Base-by-base conservation (phyloP, 2,797 vertebrate genomes). In the Notolabrus celidotus region DNA sequence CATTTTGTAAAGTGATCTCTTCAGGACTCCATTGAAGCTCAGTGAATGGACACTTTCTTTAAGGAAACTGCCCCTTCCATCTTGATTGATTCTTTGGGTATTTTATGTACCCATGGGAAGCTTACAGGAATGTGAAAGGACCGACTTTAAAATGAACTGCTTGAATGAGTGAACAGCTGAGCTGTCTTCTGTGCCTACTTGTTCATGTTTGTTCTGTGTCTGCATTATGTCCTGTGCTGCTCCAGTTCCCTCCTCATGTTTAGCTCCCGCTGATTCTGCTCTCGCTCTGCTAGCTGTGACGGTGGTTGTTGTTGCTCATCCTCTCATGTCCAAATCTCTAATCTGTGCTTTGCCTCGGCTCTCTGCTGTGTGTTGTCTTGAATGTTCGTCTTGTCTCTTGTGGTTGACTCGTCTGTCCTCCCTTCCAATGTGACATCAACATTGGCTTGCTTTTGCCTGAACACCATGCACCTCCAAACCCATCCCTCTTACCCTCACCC, bases 311-410 rank as follows among this genome's bases (percentile, higher is more conserved):
- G 86, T 82, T 93, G 88, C 81, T 90, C 92, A 91, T 93, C 89
- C 83, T 90, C 80, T 92, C 87, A 74, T 92, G 86, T 93, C 87
- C 85, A 87, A 91, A 91, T 92, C 84, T 95, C 96, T 99, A 97
- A 97, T 96, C 94, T 96, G 94, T 96, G 96, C 96, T 97, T 96
- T 97, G 96, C 96, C 95, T 97, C 94, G 96, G 94, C 96, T 97
- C 95, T 99, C 96, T 99, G 95, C 96, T 97, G 86, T 94, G 88
- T 96, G 94, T 96, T 96, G 92, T 95, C 89, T 43, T 89, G 72
- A 68, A 82, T 91, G 91, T 93, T 83, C 49, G 95, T 96, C 94
- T 89, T 80, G 92, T 92, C 84, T 77, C 82, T 76, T 89, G 85
- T 83, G 45, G 77, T 46, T 66, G 42, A 74, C 82, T 74, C 77